Percentiles rank a stretch among this genome's conserved stretches.
Conservation (phyloP, 2,888 invertebrate genomes). For the Phengaris arion region DNA sequence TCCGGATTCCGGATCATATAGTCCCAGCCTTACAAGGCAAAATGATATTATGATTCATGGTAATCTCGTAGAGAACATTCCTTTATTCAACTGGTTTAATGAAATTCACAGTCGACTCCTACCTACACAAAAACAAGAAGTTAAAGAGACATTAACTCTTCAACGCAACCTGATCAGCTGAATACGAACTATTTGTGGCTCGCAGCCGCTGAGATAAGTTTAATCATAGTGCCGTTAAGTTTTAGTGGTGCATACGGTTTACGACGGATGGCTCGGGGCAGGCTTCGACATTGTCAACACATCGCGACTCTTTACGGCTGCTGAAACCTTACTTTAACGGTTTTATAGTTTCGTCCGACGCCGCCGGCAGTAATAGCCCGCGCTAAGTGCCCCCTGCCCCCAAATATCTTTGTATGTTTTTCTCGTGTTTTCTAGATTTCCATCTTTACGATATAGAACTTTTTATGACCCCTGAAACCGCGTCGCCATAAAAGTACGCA, state of each 20-base stretch:
- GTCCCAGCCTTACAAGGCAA: too few species aligned
- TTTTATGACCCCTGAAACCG: conserved; percentile 49
- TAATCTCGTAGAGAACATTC: too few species aligned
- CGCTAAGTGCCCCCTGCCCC: conserved; percentile 75
- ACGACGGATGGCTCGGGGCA: conserved; percentile 64
- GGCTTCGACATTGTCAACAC: conserved; percentile 75
- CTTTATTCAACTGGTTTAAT: background rate
- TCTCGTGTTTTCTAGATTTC: conserved; percentile 68
- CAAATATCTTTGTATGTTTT: conserved; percentile 67
- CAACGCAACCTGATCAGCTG: background rate
- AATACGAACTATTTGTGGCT: conserved; percentile 55
- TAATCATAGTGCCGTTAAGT: conserved; percentile 77
- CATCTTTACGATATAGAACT: conserved; percentile 71
- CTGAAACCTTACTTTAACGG: conserved; percentile 79
- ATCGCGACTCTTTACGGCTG: conserved; percentile 78
- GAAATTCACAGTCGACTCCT: background rate
- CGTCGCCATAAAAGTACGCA: conserved; percentile 34
- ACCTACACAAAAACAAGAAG: background rate
- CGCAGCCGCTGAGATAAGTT: conserved; percentile 68
- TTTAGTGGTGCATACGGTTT: conserved; percentile 79
- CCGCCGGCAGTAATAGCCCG: conserved; percentile 76
- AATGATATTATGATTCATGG: too few species aligned
- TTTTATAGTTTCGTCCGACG: conserved; percentile 78
- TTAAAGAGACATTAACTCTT: background rate
- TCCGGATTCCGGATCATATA: too few species aligned